Evolutionary conservation across 2,888 invertebrate species (phyloP), one percentile per base, ranked within the genome.

Genomic region (Cataglyphis rosenhaueri): DNA sequence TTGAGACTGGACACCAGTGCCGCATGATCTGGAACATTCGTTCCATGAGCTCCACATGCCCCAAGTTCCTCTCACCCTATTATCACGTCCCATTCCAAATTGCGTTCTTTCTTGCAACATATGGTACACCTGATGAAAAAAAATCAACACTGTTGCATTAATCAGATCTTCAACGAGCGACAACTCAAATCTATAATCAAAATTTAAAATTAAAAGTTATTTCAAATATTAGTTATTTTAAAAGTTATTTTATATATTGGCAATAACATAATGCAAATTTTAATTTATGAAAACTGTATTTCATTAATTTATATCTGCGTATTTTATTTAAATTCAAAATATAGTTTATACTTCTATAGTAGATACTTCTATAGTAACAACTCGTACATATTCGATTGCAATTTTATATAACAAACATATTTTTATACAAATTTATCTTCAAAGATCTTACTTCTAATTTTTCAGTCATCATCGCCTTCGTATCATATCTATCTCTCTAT

Each of bases 1-100:
- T 92, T 97, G 97, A 55, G 97, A 96, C 61, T 97, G 96, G 74
- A 97, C 96, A 25, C 97, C 97, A 3, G 97, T 97, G 0, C 97
- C 97, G 93, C 97, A 97, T n/a, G 96, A 96, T 90, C 96, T 96
- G n/a, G 97, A 96, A 92, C 97, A 97, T 15, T 96, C 95, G 87
- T 96, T 96, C 97, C 97, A 97, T 8, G 96, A 94, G 71, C 96
- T 96, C 97, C 97, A 97, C 0, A 96, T 94, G 76, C 97, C 97
- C 97, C 97, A 97, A 9, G 94, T 95, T 55, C 95, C 95, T 81
- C 90, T 89, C n/a, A 91, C 88, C 25, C 92, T 92, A 87, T 93
- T 93, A 62, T 92, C 92, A 38, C 92, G 91, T 10, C 89, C 88
- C 12, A 91, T 90, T 81, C 92, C 92, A 84, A 91, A 92, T 66